phyloP scores from a whole-genome alignment of 2,113 vertebrate species.

The Syngnathus floridae region DNA sequence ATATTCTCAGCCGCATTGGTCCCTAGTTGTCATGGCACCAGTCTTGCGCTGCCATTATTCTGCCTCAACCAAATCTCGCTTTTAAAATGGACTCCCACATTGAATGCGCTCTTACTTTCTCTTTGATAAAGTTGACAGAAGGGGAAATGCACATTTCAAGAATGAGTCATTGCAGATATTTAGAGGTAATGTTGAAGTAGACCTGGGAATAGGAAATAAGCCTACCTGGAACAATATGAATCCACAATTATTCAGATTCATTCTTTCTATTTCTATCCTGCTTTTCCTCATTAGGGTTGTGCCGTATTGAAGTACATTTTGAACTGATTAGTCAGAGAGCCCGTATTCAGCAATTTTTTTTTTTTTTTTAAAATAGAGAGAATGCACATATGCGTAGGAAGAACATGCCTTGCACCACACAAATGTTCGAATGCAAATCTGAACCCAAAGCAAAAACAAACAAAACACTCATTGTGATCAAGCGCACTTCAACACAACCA shows the following conservation, averaged over 20 bases:
- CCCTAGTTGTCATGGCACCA: conserved; percentile 64
- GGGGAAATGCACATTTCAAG: conserved; percentile 8
- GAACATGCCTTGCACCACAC: background rate
- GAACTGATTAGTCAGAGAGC: background rate
- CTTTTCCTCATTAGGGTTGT: background rate
- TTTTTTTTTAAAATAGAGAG: background rate
- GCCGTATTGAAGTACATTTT: background rate
- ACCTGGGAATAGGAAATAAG: conserved; percentile 7
- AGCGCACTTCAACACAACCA: too few species aligned
- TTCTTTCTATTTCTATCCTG: background rate
- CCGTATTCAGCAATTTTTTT: background rate
- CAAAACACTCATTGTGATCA: too few species aligned
- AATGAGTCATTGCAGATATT: conserved; percentile 31
- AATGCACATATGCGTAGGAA: background rate
- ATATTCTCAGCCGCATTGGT: conserved; percentile 33
- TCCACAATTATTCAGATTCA: background rate
- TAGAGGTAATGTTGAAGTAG: conserved; percentile 12
- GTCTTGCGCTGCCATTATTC: conserved; percentile 58
- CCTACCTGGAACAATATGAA: conserved; percentile 8
- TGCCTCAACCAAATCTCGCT: conserved; percentile 36
- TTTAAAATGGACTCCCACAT: conserved; percentile 43
- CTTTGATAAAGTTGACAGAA: conserved; percentile 34
- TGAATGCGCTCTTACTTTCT: conserved; percentile 21
- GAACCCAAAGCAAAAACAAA: background rate
- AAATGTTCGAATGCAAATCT: background rate